Base-by-base conservation (phyloP, 1,140 invertebrate species). In the Hylyphantes graminicola region DNA sequence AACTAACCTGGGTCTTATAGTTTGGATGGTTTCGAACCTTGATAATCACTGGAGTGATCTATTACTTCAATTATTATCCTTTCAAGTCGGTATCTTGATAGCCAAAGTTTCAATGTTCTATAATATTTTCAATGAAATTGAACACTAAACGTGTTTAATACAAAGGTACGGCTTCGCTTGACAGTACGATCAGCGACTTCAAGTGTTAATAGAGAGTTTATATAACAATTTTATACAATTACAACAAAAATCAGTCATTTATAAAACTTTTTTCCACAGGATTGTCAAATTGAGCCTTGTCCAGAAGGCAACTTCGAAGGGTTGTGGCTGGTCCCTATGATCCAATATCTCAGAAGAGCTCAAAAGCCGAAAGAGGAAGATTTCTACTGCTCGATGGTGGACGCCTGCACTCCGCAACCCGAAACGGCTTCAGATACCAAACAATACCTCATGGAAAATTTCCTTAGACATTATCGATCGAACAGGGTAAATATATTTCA, bases 391-490 rank as follows among this genome's bases (percentile, higher is more conserved):
- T 95, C 97, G 90, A 96, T 97, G 92, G 95, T 97, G 0, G 96
- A 97, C 89, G 97, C 95, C 9, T 98, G 96, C 90, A 95, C 94
- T 21, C 96, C 94, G 21, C 96, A 97, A 87, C 96, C 96, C 64
- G 93, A 95, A 0, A 94, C 94, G 77, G 90, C 95, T 19, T 95
- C 97, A 87, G 94, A 94, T 75, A 95, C 97, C 12, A 96, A 95
- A 88, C 96, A 97, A 89, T 96, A 96, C 94, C 92, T 97, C 13
- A 94, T 96, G 90, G 97, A 97, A 89, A 97, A 97, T 89, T 97
- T 97, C 88, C 94, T 96, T 88, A 92, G 96, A 87, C 96, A 97
- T 91, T 97, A 97, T 88, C 95, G 94, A 55, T 95, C 94, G 10
- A 97, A 97, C 91, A 95, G 96, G 88, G 94, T 96, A 85, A 79